These are phyloP conservation scores for Rhea pennata DNA, from an alignment of 2,113 vertebrate genomes.

Conservation along the genomic window DNA sequence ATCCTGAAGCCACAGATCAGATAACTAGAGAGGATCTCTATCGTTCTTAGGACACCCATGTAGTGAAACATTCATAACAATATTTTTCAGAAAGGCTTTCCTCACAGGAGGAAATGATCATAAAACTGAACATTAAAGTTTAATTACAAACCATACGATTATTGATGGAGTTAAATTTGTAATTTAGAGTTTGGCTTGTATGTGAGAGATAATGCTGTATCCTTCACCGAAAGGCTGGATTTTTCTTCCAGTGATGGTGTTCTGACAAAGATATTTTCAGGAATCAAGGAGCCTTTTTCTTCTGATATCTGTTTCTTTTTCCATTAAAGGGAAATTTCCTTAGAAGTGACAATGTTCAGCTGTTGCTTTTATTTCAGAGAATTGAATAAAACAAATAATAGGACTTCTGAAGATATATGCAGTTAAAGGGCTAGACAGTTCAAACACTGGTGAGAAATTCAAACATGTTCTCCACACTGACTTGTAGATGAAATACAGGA, in stretches of 20 bases:
- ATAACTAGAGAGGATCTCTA: background rate
- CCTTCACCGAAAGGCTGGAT: background rate
- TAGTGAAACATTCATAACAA: background rate
- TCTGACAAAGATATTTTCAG: background rate
- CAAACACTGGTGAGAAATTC: background rate
- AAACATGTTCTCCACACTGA: background rate
- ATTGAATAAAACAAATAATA: background rate
- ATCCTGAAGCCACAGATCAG: background rate
- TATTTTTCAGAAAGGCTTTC: background rate
- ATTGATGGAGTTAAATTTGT: background rate
- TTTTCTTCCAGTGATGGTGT: background rate
- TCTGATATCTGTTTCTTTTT: background rate
- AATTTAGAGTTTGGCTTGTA: background rate
- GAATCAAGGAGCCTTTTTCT: background rate
- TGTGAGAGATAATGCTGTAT: background rate
- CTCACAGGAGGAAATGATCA: background rate
- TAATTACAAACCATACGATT: background rate
- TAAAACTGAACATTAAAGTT: background rate
- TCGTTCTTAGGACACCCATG: background rate
- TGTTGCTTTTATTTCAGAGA: background rate
- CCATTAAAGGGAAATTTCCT: background rate
- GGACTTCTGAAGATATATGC: background rate
- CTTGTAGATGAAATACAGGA: background rate
- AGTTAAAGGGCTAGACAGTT: background rate
- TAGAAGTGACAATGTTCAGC: background rate